These are phyloP conservation scores for Cataglyphis cursor DNA, from an alignment of 2,888 invertebrate species.

Conservation along the genomic window DNA sequence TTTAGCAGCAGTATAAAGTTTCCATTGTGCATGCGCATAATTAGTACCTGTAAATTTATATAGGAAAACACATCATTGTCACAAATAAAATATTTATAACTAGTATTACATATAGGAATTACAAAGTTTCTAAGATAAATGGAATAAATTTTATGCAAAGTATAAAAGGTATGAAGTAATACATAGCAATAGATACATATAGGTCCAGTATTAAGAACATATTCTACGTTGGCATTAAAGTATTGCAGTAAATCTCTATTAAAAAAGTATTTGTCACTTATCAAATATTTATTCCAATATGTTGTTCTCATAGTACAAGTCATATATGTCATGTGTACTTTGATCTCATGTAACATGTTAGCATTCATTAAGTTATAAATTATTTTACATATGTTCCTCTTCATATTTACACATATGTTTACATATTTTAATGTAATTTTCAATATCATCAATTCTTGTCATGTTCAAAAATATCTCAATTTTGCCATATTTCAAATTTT, in stretches of 20 bases:
- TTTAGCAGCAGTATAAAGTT: conserved; percentile 31
- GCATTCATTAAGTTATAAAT: conserved; percentile 40
- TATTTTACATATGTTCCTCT: conserved; percentile 40
- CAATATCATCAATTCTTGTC: conserved; percentile 4
- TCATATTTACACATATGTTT: background rate
- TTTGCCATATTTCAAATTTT: conserved; percentile 21
- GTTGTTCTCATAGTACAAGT: conserved; percentile 38
- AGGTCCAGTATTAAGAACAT: conserved; percentile 36
- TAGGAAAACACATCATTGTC: conserved; percentile 45
- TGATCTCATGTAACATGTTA: conserved; percentile 47
- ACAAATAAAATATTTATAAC: conserved; percentile 48
- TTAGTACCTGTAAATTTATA: conserved; percentile 63
- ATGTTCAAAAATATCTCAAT: conserved; percentile 4
- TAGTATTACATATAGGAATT: conserved; percentile 22
- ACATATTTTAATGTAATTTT: conserved; percentile 11
- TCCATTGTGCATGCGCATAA: conserved; percentile 54
- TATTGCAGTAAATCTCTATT: conserved; percentile 31
- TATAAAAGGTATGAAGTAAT: conserved; percentile 3
- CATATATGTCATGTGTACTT: conserved; percentile 32
- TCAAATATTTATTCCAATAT: conserved; percentile 37
- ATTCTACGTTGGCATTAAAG: conserved; percentile 27
- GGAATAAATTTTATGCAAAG: background rate
- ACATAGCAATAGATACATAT: conserved; percentile 10
- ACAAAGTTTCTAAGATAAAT: background rate
- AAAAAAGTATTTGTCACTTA: conserved; percentile 21